A percentile compares a stretch with the other conserved stretches of the same genome.
Conservation (phyloP, 2,797 vertebrate species). For the Mormyrops attenuatus region DNA sequence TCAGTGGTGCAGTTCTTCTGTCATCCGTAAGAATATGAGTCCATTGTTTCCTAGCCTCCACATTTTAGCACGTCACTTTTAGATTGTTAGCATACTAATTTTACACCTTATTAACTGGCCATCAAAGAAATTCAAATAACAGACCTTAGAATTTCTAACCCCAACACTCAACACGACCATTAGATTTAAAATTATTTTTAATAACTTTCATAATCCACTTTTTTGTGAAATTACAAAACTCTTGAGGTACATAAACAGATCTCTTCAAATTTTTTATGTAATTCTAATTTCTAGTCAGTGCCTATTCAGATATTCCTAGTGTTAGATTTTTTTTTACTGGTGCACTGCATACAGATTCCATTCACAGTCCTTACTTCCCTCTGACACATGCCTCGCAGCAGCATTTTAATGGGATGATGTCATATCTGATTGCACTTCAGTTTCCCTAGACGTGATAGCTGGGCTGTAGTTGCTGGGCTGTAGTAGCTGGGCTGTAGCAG, state of each 20-base stretch:
- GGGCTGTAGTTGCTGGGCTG: no score
- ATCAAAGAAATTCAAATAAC: background rate
- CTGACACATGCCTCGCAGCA: background rate
- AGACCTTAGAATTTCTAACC: background rate
- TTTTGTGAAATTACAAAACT: background rate
- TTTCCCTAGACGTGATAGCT: background rate
- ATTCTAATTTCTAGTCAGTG: background rate
- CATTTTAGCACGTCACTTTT: background rate
- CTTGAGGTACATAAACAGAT: background rate
- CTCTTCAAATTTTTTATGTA: background rate
- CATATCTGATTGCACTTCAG: background rate
- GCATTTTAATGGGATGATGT: conserved; percentile 38
- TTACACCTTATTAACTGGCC: background rate
- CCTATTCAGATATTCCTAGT: background rate
- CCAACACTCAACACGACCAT: background rate
- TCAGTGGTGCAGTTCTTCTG: background rate
- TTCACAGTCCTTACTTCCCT: background rate
- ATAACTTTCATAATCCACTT: background rate
- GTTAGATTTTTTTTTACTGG: background rate
- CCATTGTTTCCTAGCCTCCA: background rate
- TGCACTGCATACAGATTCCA: background rate
- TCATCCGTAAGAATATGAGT: background rate
- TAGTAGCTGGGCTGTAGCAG: no score
- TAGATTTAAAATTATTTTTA: background rate
- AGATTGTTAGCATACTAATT: background rate